Percentiles rank a stretch among this genome's conserved stretches.
Conservation (phyloP, 1,140 invertebrate species). For the Procambarus clarkii region DNA sequence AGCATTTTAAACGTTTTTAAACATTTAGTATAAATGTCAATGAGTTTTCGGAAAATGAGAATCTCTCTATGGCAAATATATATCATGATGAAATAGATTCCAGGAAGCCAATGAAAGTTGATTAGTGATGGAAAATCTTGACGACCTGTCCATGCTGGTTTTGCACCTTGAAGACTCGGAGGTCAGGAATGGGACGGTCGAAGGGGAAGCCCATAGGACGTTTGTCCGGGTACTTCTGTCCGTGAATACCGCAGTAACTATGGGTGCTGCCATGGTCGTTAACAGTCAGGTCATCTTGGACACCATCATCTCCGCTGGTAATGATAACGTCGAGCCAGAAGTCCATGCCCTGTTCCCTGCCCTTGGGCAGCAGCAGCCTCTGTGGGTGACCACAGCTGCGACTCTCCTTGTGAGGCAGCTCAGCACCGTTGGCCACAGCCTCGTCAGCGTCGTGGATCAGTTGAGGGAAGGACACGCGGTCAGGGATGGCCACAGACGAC, state of each 20-base stretch:
- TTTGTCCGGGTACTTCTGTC: slow-evolving; percentile 44
- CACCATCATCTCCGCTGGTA: slow-evolving; percentile 27
- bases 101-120: neutral
- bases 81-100: no score
- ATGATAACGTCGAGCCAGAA: slow-evolving; percentile 18
- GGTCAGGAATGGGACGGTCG: slow-evolving; percentile 17
- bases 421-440: neutral
- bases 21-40: no score
- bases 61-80: no score
- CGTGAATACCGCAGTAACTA: slow-evolving; percentile 36
- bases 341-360: slow-evolving; percentile 21
- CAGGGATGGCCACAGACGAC: slow-evolving; percentile 26
- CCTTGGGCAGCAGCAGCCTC: slow-evolving; percentile 43
- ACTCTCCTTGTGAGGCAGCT: neutral
- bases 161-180: neutral
- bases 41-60: no score
- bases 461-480: slow-evolving; percentile 1
- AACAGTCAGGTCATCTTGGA: neutral
- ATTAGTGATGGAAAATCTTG: neutral
- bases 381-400: slow-evolving; percentile 30
- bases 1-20: no score
- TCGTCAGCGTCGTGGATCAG: slow-evolving; percentile 31
- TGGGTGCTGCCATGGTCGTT: slow-evolving; percentile 37
- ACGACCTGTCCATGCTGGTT: slow-evolving; percentile 2
- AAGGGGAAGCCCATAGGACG: slow-evolving; percentile 42